Conservation (phyloP, 2,797 vertebrate genomes). For the Acanthiza pusilla region DNA sequence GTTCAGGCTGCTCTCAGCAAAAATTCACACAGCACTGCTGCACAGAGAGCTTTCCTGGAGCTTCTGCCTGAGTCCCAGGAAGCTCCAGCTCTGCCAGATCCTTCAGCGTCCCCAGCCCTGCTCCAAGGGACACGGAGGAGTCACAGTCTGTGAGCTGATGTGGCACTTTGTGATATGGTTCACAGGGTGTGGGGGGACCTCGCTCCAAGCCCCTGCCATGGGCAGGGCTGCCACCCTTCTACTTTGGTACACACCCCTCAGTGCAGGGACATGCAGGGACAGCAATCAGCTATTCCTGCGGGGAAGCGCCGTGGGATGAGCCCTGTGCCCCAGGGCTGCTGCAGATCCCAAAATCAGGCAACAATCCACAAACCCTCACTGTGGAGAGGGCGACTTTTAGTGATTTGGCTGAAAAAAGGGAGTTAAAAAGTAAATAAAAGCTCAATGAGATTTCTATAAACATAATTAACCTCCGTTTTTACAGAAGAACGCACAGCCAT, state of each 20-base stretch:
- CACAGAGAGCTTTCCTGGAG: background rate
- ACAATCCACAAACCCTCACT: background rate
- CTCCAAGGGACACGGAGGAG: background rate
- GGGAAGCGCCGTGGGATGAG: background rate
- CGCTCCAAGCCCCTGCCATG: background rate
- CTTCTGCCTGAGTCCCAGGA: background rate
- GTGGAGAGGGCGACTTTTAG: background rate
- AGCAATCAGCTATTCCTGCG: background rate
- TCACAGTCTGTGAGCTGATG: too few relatives aligned
- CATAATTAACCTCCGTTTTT: background rate
- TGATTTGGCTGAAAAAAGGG: background rate
- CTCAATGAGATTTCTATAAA: background rate
- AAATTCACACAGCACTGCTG: rapidly evolving
- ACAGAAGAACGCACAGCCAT: background rate
- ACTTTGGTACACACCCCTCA: background rate
- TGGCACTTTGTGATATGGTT: background rate
- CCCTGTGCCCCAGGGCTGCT: rapidly evolving
- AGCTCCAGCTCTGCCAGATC: background rate
- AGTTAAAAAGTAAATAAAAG: background rate
- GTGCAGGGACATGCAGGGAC: rapidly evolving
- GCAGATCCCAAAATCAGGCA: background rate
- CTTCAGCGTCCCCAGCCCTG: background rate
- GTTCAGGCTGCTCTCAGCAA: background rate
- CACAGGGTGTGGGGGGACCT: background rate
- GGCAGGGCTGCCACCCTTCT: background rate